Base-by-base conservation (phyloP, 2,888 invertebrate genomes). In the Drosophila maculinotata region DNA sequence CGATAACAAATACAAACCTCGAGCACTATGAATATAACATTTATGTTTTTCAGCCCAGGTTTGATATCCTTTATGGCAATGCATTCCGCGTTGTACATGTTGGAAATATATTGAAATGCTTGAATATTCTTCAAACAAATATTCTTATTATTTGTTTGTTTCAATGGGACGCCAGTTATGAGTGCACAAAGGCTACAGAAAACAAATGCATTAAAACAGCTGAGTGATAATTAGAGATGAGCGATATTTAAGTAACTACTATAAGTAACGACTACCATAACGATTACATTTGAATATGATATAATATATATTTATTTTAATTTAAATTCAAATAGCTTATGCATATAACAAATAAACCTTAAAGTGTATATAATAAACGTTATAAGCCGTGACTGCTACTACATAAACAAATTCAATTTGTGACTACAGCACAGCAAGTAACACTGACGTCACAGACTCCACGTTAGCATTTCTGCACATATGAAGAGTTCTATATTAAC, bases 41-140 rank as follows among this genome's bases (percentile, higher is more conserved):
- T 97, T 63, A 99, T 94, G 91, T 97, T 98, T 92, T 98, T 98
- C 92, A 97, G 94, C 20, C 97, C 97, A 9, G 96, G 95, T 88
- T 97, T 95, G 88, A 99, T 94, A 90, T 99, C 98, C 60, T 91
- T 91, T 23, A 91, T 90, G 10, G 89, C 69, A 48, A 91, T 90
- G 41, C 90, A 90, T 45, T 90, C 90, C 2, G 82, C 79, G 69
- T 89, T 90, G 57, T 89, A 90, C 91, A 90, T 91, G 20, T 26
- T 31, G 10, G 12, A 25, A 8, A n/a, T 17, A 36, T 6, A 6
- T 25, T 30, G n/a, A n/a, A 23, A 17, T 25, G 0, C 33, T 58
- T 25, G 0, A 26, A 53, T 12, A 48, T 26, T 5, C 17, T 6
- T 1, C 2, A 38, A 9, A 6, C 2, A 7, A 35, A 20, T n/a